Percentiles rank a stretch among this genome's conserved stretches.
Conservation (phyloP, 2,888 invertebrate species). For the Liodrosophila aerea region DNA sequence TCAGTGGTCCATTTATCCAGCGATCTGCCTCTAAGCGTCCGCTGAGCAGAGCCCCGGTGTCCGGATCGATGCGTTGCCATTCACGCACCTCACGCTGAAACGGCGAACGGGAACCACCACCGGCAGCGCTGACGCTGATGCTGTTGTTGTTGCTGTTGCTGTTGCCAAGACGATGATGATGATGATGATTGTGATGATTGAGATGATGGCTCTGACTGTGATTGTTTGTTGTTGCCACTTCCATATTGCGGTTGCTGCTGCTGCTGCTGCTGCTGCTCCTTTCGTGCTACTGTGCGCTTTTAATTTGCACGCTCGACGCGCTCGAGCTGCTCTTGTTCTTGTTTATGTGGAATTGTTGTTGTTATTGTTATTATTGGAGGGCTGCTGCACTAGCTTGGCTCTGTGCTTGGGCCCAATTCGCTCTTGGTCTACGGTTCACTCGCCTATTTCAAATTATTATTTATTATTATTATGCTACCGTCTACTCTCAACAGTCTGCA, state of each 20-base stretch:
- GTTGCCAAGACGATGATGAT: constrained; percentile 35
- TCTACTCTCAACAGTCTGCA: constrained; percentile 49
- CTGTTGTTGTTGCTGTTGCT: constrained; percentile 18
- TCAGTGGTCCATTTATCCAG: constrained; percentile 82
- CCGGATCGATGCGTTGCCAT: constrained; percentile 83
- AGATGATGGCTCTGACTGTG: constrained; percentile 76
- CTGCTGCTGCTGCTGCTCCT: constrained; percentile 34
- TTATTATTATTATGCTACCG: constrained; percentile 77
- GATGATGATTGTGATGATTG: constrained; percentile 58
- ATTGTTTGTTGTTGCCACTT: constrained; percentile 79
- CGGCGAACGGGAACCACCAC: constrained; percentile 78
- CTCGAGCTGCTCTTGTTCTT: constrained; percentile 56
- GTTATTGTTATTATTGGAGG: constrained; percentile 28
- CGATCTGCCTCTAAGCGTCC: constrained; percentile 83
- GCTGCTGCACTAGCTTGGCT: constrained; percentile 53
- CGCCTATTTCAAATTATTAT: constrained; percentile 78
- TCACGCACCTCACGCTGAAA: constrained; percentile 83
- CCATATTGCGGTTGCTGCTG: constrained; percentile 59
- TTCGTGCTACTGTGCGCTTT: constrained; percentile 73
- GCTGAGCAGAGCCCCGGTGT: constrained; percentile 82
- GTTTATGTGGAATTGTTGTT: constrained; percentile 19
- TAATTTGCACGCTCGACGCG: constrained; percentile 76
- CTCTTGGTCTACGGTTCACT: constrained; percentile 44
- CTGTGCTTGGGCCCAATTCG: constrained; percentile 37
- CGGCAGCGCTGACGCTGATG: constrained; percentile 12